phyloP scores from a whole-genome alignment of 2,797 vertebrate species.

The Parauchenoglanis ngamensis region DNA sequence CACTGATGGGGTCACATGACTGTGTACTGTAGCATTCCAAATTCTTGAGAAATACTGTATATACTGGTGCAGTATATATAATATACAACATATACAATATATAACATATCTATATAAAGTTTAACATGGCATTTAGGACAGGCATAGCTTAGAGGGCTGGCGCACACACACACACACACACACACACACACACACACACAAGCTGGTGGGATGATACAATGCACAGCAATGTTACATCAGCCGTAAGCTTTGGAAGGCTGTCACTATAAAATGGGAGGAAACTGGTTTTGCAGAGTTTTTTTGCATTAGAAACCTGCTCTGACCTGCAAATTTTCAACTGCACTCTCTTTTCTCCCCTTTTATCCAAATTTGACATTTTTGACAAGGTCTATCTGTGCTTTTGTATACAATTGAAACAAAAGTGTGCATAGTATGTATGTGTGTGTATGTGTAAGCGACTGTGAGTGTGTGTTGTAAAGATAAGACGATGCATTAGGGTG shows the following conservation, averaged over 20 bases:
- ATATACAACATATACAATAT: too few species aligned
- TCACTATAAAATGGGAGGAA: background rate
- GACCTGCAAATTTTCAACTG: background rate
- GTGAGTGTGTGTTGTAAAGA: too few species aligned
- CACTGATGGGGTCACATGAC: background rate
- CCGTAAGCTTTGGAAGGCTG: background rate
- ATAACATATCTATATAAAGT: too few species aligned
- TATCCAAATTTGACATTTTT: background rate
- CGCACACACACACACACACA: background rate
- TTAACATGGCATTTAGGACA: background rate
- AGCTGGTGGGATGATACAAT: background rate
- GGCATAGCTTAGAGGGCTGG: background rate
- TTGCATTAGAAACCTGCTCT: background rate
- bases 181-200: background rate
- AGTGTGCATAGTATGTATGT: background rate
- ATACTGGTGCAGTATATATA: background rate
- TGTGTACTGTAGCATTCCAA: background rate
- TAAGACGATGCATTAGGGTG: background rate
- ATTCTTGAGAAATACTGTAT: background rate
- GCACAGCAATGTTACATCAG: slow-evolving; percentile 26
- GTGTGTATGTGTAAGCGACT: background rate
- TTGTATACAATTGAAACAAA: background rate
- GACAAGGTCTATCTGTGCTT: background rate
- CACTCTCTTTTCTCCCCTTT: background rate
- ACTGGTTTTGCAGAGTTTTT: background rate